Evolutionary conservation across 2,797 vertebrate species (phyloP).

Genomic region (Muraenolepis orangiensis): DNA sequence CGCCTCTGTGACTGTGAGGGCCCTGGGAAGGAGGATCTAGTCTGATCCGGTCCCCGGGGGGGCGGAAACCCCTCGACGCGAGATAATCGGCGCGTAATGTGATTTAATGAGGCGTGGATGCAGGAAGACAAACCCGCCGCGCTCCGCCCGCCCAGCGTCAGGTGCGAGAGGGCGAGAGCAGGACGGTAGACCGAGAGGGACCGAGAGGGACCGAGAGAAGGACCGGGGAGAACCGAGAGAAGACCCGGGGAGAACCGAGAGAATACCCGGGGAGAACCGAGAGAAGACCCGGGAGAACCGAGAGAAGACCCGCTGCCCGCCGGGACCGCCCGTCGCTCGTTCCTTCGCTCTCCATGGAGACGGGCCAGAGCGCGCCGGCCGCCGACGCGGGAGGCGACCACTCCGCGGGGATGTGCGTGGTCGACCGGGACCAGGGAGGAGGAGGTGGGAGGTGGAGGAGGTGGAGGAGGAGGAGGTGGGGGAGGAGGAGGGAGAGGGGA

Average conservation of each 20-base stretch:
- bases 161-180: slow-evolving; percentile 49
- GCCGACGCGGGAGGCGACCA: slow-evolving; percentile 62
- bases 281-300: too few species aligned
- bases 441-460: not conserved
- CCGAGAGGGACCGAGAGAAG: slow-evolving; percentile 10
- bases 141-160: slow-evolving; percentile 45
- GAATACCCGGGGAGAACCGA: not conserved
- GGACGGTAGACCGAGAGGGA: slow-evolving; percentile 25
- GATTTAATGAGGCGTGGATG: slow-evolving; percentile 72
- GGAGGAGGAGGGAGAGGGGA: slow-evolving; percentile 42
- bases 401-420: slow-evolving; percentile 33
- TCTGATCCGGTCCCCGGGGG: slow-evolving; percentile 60
- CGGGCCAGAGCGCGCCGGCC: slow-evolving; percentile 56
- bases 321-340: not conserved
- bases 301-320: not conserved
- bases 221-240: not conserved
- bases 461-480: not conserved
- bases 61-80: slow-evolving; percentile 59
- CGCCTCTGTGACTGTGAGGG: not conserved
- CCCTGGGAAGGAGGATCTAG: slow-evolving; percentile 48
- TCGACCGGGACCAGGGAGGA: slow-evolving; percentile 42
- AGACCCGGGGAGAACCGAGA: slow-evolving; percentile 16
- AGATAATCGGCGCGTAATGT: slow-evolving; percentile 67
- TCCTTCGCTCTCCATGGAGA: slow-evolving; percentile 47
- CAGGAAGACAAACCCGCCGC: slow-evolving; percentile 53